Evolutionary conservation across 1,140 invertebrate species (phyloP).

Genomic region (Meloidogyne floridensis): DNA sequence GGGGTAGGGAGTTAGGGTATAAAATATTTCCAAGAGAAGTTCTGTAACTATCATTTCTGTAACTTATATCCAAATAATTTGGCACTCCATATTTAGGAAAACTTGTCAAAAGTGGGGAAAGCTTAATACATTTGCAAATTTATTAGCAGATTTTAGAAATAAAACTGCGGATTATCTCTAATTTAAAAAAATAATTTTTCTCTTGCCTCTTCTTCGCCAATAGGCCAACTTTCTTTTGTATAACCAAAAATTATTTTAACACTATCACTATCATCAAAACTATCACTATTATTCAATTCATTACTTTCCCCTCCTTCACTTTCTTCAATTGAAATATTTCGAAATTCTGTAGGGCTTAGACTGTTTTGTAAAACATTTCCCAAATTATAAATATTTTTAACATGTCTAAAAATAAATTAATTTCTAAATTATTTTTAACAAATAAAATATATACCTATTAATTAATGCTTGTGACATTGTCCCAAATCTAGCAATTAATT

Average conservation of each 20-base stretch:
- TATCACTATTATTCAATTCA: not conserved
- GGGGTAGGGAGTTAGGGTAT: too few relatives aligned
- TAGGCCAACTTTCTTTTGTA: constrained; percentile 3
- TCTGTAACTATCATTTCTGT: too few relatives aligned
- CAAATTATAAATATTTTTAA: not conserved
- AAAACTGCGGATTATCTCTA: too few relatives aligned
- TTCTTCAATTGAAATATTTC: not conserved
- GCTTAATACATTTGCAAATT: too few relatives aligned
- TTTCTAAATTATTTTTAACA: not conserved
- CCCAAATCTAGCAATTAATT: not conserved
- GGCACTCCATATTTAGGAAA: too few relatives aligned
- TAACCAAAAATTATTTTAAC: constrained; percentile 4
- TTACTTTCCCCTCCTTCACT: too few relatives aligned
- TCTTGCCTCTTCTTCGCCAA: not conserved
- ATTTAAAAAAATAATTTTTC: too few relatives aligned
- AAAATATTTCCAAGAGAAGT: too few relatives aligned
- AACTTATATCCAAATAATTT: too few relatives aligned
- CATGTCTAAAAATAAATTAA: not conserved
- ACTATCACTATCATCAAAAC: not conserved
- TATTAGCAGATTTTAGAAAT: too few relatives aligned
- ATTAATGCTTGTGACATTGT: not conserved
- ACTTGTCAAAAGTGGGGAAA: too few relatives aligned
- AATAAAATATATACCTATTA: not conserved
- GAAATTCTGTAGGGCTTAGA: not conserved
- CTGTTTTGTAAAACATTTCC: not conserved